These are phyloP conservation scores for Malachius bipustulatus DNA, from an alignment of 2,888 invertebrate species.

Conservation along the genomic window DNA sequence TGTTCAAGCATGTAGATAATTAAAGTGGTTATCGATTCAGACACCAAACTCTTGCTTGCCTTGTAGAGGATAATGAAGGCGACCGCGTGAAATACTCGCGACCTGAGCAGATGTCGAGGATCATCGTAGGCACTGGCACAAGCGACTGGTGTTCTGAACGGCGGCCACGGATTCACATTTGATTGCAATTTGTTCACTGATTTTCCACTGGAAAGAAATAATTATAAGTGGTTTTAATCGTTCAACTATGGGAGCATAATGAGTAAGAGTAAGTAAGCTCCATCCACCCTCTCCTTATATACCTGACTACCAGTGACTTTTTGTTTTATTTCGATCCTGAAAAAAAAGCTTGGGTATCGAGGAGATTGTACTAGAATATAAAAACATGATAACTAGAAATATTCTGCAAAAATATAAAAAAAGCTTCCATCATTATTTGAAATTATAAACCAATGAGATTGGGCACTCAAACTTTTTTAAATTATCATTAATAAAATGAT, in stretches of 20 bases:
- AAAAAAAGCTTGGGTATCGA: neutral
- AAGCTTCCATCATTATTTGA: no score
- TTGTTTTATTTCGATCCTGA: no score
- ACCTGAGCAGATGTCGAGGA: conserved; percentile 49
- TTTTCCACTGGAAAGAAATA: conserved; percentile 26
- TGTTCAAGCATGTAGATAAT: conserved; percentile 79
- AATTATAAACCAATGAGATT: no score
- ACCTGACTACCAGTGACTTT: no score
- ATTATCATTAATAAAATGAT: no score
- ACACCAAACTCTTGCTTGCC: conserved; percentile 63
- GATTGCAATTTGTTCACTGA: conserved; percentile 32
- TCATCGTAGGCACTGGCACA: conserved; percentile 55
- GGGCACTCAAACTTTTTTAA: no score
- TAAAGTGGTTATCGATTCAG: conserved; percentile 81
- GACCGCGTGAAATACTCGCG: conserved; percentile 56
- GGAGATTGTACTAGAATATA: neutral
- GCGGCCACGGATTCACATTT: conserved; percentile 55
- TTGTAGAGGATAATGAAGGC: conserved; percentile 75
- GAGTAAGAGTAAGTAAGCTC: no score
- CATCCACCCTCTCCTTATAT: no score
- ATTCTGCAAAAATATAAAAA: no score
- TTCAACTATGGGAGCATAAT: no score
- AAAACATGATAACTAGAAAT: neutral
- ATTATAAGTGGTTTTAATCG: no score
- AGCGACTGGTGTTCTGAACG: conserved; percentile 59